These are phyloP conservation scores for Pipistrellus pygmaeus DNA, from an alignment of 2,797 vertebrate species.

Conservation along the genomic window DNA sequence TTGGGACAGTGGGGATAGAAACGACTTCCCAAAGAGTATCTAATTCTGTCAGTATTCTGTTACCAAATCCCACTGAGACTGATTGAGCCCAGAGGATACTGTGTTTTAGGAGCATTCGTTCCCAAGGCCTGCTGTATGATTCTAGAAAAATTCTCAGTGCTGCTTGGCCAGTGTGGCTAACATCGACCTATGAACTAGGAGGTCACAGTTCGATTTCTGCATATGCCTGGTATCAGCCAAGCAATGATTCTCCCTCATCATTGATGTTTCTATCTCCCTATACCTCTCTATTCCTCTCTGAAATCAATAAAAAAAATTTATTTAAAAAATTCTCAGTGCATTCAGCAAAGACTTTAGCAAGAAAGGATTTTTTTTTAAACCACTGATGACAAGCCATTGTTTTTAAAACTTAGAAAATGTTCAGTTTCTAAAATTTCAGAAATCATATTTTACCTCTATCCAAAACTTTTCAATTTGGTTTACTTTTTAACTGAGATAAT, in stretches of 20 bases:
- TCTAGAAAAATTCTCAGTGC: neutral
- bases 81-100: neutral
- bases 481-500: conserved; percentile 27
- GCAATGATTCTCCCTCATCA: too few species aligned
- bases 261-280: too few species aligned
- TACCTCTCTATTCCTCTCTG: too few species aligned
- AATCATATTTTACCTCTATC: conserved; percentile 11
- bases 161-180: too few species aligned
- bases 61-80: neutral
- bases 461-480: conserved; percentile 41
- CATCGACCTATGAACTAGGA: too few species aligned
- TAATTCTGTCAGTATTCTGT: neutral
- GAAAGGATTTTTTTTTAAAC: neutral
- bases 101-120: neutral
- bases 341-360: neutral
- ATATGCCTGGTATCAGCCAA: too few species aligned
- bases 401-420: conserved; percentile 27
- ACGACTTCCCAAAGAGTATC: neutral
- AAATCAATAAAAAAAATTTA: too few species aligned
- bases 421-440: conserved; percentile 13
- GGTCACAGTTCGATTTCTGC: too few species aligned
- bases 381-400: conserved; percentile 5
- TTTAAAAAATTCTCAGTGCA: neutral
- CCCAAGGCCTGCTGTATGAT: neutral
- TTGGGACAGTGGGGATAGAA: neutral